Percentiles rank a stretch among this genome's conserved stretches.
Evolutionary conservation across 2,113 vertebrate species (phyloP).

Genomic region (Myrmecophaga tridactyla): DNA sequence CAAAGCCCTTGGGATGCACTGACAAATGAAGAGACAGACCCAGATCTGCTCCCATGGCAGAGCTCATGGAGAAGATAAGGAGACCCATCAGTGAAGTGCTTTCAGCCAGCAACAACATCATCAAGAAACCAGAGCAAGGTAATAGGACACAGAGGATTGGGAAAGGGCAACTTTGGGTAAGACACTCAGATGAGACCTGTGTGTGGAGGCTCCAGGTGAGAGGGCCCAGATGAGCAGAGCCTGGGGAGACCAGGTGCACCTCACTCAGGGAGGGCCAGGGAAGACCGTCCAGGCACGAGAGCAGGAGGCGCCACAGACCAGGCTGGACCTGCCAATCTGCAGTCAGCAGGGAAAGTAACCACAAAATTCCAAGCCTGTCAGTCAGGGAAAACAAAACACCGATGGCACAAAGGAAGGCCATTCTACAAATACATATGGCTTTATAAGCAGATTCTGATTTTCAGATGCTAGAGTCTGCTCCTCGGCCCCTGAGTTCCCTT

Average conservation of each 20-base stretch:
- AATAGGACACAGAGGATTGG: fast-evolving
- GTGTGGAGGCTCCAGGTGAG: background rate
- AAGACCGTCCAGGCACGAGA: too few relatives aligned
- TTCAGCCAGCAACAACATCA: fast-evolving
- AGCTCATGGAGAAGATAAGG: background rate
- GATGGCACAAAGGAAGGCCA: fast-evolving
- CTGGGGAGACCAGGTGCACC: background rate
- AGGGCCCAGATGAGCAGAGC: background rate
- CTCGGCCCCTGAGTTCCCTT: background rate
- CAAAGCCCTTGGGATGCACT: background rate
- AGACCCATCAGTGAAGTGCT: too few relatives aligned
- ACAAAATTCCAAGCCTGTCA: background rate
- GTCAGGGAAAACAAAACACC: background rate
- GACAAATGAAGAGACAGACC: fast-evolving
- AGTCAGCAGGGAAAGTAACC: too few relatives aligned
- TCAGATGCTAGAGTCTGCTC: background rate
- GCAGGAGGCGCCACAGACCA: background rate
- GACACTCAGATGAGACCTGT: background rate
- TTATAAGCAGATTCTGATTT: background rate
- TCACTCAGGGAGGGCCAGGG: background rate
- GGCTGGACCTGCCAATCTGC: too few relatives aligned
- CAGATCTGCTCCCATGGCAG: background rate
- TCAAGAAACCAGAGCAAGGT: background rate
- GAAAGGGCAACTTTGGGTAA: background rate
- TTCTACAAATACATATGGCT: fast-evolving